Conservation (phyloP, 1,140 invertebrate species). For the Papilio xuthus region DNA sequence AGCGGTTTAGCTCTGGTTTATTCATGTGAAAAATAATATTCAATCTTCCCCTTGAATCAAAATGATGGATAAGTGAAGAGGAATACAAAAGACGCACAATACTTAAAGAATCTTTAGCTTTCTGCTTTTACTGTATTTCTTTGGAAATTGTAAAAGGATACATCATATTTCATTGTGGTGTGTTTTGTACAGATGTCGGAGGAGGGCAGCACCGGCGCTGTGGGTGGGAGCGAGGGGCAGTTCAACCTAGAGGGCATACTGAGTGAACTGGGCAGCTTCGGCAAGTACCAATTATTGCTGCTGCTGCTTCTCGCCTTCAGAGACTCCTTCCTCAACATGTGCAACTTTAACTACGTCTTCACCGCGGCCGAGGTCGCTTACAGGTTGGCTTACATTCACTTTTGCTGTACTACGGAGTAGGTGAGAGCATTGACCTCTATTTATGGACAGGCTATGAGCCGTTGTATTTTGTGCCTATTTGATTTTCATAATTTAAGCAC, state of each 20-base stretch:
- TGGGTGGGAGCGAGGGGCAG: conserved; percentile 49
- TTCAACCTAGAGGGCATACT: conserved; percentile 75
- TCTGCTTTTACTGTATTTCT: no score
- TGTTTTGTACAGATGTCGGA: conserved; percentile 56
- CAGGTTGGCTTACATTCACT: conserved; percentile 49
- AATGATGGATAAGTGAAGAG: no score
- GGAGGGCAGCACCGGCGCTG: conserved; percentile 43
- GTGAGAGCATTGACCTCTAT: neutral
- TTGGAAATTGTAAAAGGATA: neutral
- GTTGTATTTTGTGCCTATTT: no score
- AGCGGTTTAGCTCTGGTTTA: no score
- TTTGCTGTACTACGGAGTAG: neutral
- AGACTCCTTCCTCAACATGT: conserved; percentile 76
- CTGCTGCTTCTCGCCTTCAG: conserved; percentile 71
- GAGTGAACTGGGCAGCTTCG: conserved; percentile 75
- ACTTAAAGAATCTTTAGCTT: no score
- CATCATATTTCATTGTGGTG: neutral
- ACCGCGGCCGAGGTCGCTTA: conserved; percentile 64
- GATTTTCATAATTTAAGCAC: no score
- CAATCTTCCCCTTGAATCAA: no score
- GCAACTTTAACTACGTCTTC: conserved; percentile 76
- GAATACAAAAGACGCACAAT: no score
- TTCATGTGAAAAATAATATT: no score
- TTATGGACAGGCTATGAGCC: no score
- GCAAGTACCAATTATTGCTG: conserved; percentile 75